Conservation (phyloP, 2,113 vertebrate genomes). For the Oxyruncus cristatus region DNA sequence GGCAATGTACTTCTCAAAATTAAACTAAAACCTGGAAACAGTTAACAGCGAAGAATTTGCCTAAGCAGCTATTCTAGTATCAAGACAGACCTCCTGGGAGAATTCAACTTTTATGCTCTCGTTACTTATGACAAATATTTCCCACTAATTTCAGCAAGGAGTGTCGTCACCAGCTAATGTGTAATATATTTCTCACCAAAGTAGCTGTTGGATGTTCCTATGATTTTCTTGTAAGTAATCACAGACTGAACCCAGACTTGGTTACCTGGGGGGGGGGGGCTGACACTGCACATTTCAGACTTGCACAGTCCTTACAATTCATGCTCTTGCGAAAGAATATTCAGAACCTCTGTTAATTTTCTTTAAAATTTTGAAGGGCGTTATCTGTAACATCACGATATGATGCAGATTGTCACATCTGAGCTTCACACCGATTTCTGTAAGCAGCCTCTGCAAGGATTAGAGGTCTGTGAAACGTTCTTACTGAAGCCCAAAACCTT, state of each 20-base stretch:
- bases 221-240: conserved; percentile 2
- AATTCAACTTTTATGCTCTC: conserved; percentile 60
- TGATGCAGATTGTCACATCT: not conserved
- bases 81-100: conserved; percentile 59
- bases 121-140: conserved; percentile 67
- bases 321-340: not conserved
- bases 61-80: conserved; percentile 67
- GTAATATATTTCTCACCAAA: conserved; percentile 64
- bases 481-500: conserved; percentile 1
- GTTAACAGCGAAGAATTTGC: conserved; percentile 69
- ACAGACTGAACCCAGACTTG: not conserved
- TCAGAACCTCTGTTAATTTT: not conserved
- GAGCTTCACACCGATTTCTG: not conserved
- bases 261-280: not conserved
- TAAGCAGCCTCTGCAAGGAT: not conserved
- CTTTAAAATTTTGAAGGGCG: not conserved
- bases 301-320: not conserved
- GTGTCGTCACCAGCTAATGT: conserved; percentile 67
- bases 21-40: conserved; percentile 48
- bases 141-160: conserved; percentile 64
- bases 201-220: not conserved
- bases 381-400: conserved; percentile 3
- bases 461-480: not conserved
- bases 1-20: not conserved
- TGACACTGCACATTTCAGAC: not conserved